phyloP scores from a whole-genome alignment of 2,113 vertebrate genomes.

The Sphyrna mokarran region DNA sequence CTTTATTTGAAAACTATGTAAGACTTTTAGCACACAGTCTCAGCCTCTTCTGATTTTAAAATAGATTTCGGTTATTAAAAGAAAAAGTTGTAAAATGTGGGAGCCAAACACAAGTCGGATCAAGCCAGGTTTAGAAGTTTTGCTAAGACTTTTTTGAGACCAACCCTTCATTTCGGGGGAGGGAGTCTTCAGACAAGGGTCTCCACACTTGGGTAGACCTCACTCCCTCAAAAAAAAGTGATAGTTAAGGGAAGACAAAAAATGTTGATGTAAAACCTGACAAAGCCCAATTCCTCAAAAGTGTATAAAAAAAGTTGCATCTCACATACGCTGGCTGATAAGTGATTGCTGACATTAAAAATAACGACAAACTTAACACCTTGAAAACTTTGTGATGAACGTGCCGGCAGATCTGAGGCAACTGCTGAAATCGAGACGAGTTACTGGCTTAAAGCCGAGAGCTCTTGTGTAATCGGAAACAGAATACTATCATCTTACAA shows the following conservation, averaged over 20 bases:
- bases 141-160: not conserved
- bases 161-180: not conserved
- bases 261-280: not conserved
- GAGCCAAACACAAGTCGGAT: not conserved
- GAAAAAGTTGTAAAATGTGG: not conserved
- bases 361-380: constrained; percentile 6
- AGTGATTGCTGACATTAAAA: not conserved
- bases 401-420: not conserved
- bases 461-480: not conserved
- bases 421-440: not conserved
- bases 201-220: not conserved
- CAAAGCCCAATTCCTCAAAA: not conserved
- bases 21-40: not conserved
- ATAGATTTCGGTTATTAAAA: not conserved
- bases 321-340: not conserved
- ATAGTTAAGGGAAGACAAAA: not conserved
- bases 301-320: not conserved
- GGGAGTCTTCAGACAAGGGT: not conserved
- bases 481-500: not conserved
- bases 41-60: constrained; percentile 10
- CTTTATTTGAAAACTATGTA: constrained; percentile 8
- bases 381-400: not conserved
- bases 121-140: not conserved
- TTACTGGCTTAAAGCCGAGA: not conserved
- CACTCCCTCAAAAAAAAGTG: not conserved